Evolutionary conservation across 2,797 vertebrate species (phyloP), one percentile per base, ranked within the genome.

Genomic region (Sebastes alutus): DNA sequence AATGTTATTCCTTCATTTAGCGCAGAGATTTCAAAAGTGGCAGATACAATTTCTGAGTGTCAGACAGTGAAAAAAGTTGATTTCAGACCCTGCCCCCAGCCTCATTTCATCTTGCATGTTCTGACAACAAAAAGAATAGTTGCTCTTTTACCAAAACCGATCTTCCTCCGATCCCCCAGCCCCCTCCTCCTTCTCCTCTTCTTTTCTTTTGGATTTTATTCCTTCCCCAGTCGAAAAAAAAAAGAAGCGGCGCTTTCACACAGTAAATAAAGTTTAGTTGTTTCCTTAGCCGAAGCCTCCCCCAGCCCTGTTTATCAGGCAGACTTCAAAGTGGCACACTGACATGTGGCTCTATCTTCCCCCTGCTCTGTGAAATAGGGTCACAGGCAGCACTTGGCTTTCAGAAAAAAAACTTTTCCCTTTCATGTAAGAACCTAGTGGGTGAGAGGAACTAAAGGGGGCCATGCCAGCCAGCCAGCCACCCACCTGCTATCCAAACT

Each of bases 241-340:
- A n/a, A 12, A 33, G 22, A 62, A 62, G 30, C 80, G 87, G 87
- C 80, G 94, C 95, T 96, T 97, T 95, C 95, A 95, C 96, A 96
- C 96, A 96, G 95, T 94, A 93, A 96, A 96, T 94, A 78, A 94
- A 94, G 92, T 91, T 94, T 92, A 86, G 91, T 92, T 95, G 91
- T 95, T 95, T 93, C 86, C 89, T 92, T 87, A 92, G 93, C 89
- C 89, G 84, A 93, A 92, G 91, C 94, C 92, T 95, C 94, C 92
- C 95, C 94, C 90, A 93, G 87, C 79, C 88, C 90, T 92, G 90
- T 94, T 93, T 93, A 92, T 92, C 89, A 92, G 90, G 72, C 91
- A 87, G 88, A 93, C 93, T 94, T 94, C 92, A 94, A 94, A 94
- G 93, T 89, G 82, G 71, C 92, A 89, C 76, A n/a, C 85, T 91